Evolutionary conservation across 2,113 vertebrate species (phyloP).

Genomic region (Telmatochromis bifrenatus): DNA sequence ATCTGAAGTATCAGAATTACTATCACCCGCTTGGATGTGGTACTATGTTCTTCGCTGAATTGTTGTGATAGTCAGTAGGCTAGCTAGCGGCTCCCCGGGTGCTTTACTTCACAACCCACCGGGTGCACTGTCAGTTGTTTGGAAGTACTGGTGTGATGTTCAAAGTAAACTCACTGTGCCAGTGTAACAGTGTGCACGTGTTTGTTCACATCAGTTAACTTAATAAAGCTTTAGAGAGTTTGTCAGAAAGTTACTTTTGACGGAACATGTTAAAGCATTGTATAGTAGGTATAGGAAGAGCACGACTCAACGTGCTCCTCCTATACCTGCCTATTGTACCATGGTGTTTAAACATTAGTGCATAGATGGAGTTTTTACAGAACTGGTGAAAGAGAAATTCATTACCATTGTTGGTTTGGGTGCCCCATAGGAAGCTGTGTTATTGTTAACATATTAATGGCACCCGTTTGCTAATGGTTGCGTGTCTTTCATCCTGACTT

Average conservation of each 20-base stretch:
- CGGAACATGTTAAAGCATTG: neutral
- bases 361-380: neutral
- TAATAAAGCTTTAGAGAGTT: neutral
- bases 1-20: neutral
- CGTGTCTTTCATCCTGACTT: neutral
- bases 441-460: neutral
- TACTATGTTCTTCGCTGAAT: neutral
- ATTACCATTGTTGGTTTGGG: neutral
- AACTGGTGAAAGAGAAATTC: neutral
- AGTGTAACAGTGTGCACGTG: neutral
- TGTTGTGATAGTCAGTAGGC: neutral
- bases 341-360: neutral
- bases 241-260: neutral
- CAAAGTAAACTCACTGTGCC: neutral
- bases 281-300: neutral
- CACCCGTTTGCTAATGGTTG: neutral
- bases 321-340: neutral
- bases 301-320: neutral
- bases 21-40: neutral
- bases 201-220: neutral
- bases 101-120: neutral
- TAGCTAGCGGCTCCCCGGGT: neutral
- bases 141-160: neutral
- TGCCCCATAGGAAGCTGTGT: neutral
- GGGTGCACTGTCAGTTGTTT: neutral